A percentile compares a stretch with the other conserved stretches of the same genome.
Conservation (phyloP, 2,888 invertebrate species). For the Stenotaenia linearis region DNA sequence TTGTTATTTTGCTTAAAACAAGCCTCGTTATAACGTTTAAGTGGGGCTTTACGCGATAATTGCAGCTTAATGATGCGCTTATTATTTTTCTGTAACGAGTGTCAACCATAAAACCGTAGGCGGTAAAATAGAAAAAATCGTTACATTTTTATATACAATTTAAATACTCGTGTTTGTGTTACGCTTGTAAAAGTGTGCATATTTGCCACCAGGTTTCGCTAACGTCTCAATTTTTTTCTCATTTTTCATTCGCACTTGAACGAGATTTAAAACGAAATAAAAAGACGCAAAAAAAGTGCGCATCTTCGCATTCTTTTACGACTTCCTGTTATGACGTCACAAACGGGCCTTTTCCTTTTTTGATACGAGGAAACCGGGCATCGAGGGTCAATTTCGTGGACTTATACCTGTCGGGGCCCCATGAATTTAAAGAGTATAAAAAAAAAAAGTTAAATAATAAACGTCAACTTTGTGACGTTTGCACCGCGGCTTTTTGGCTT, state of each 20-base stretch:
- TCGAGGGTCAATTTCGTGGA: neutral
- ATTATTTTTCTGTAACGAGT: slow-evolving; percentile 2
- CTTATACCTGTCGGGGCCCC: neutral
- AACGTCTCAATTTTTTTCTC: neutral
- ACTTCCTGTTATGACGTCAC: slow-evolving; percentile 1
- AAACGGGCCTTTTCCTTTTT: neutral
- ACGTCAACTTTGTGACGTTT: neutral
- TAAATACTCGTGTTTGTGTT: neutral
- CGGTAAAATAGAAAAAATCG: slow-evolving; percentile 3
- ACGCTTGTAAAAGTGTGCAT: neutral
- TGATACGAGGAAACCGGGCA: neutral
- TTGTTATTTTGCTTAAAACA: neutral
- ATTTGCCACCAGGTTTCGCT: neutral
- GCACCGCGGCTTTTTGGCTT: neutral
- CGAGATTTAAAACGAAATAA: neutral
- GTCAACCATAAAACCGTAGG: neutral
- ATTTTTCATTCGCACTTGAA: neutral
- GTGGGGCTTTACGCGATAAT: neutral
- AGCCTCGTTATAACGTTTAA: neutral
- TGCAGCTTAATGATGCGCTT: slow-evolving; percentile 11
- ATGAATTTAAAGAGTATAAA: too few relatives aligned
- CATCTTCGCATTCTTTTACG: neutral
- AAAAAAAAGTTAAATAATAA: neutral
- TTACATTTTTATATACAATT: neutral
- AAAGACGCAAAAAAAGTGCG: neutral